phyloP scores from a whole-genome alignment of 2,113 vertebrate genomes.

The Cettia cetti region DNA sequence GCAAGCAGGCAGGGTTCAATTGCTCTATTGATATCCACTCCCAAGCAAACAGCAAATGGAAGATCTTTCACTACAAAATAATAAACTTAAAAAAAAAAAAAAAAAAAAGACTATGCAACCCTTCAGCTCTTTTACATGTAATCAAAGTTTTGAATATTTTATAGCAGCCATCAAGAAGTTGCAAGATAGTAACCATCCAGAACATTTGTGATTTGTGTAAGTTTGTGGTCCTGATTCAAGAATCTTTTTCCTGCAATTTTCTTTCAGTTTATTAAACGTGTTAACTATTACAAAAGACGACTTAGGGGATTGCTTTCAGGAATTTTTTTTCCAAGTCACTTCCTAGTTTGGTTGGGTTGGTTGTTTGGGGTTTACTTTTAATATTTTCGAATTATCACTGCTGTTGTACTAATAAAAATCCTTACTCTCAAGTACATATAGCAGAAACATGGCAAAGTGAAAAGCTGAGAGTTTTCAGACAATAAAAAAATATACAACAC shows the following conservation, averaged over 20 bases:
- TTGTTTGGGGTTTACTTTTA: neutral
- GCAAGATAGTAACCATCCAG: neutral
- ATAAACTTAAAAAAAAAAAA: neutral
- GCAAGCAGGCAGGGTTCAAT: neutral
- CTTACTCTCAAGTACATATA: neutral
- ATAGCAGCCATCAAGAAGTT: neutral
- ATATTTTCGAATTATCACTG: neutral
- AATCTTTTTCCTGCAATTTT: neutral
- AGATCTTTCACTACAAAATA: neutral
- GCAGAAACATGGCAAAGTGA: neutral
- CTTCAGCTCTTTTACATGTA: neutral
- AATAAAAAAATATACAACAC: neutral
- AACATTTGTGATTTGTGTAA: neutral
- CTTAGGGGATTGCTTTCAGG: neutral
- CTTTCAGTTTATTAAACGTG: neutral
- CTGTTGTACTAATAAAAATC: neutral
- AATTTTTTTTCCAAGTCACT: neutral
- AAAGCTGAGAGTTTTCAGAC: neutral
- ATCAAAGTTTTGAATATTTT: constrained; percentile 10
- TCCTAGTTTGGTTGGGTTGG: neutral
- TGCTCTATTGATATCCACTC: neutral
- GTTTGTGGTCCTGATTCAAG: neutral
- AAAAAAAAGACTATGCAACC: neutral
- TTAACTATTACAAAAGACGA: neutral
- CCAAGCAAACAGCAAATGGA: neutral